A percentile compares a stretch with the other conserved stretches of the same genome.
These are phyloP conservation scores for Volucella bombylans DNA, from an alignment of 2,888 invertebrate genomes.

Conservation along the genomic window DNA sequence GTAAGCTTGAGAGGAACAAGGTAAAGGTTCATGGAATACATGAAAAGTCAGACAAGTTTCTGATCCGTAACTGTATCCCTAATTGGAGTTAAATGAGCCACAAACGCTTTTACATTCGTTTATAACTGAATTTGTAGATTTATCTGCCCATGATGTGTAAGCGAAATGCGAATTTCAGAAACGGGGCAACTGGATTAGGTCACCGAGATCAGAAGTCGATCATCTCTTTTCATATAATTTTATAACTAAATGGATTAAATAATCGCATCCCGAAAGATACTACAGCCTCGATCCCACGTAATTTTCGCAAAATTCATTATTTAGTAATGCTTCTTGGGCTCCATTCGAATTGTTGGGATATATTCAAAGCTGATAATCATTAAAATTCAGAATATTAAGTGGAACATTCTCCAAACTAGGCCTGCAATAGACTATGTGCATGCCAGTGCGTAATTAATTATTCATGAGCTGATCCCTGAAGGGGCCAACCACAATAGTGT, in stretches of 20 bases:
- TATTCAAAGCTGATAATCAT: background rate
- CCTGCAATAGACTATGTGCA: background rate
- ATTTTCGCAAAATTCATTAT: too few species aligned
- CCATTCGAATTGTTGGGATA: too few species aligned
- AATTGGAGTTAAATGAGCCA: background rate
- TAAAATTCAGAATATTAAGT: constrained; percentile 6
- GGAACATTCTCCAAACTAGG: background rate
- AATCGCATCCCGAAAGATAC: background rate
- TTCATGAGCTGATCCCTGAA: background rate
- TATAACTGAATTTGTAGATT: background rate
- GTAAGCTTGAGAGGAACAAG: too few species aligned
- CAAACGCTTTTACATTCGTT: background rate
- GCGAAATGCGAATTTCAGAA: background rate
- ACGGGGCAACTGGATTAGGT: background rate
- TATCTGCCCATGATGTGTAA: background rate
- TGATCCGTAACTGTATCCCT: too few species aligned
- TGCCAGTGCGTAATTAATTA: background rate
- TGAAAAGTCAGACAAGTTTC: too few species aligned
- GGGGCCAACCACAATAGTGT: background rate
- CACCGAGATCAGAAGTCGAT: background rate
- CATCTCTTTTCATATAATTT: background rate
- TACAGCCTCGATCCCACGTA: too few species aligned
- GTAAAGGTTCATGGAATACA: too few species aligned
- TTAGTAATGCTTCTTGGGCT: too few species aligned
- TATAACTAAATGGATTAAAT: background rate